Percentiles rank a stretch among this genome's conserved stretches.
These are phyloP conservation scores for Aphis gossypii DNA, from an alignment of 1,140 invertebrate genomes.

Conservation along the genomic window DNA sequence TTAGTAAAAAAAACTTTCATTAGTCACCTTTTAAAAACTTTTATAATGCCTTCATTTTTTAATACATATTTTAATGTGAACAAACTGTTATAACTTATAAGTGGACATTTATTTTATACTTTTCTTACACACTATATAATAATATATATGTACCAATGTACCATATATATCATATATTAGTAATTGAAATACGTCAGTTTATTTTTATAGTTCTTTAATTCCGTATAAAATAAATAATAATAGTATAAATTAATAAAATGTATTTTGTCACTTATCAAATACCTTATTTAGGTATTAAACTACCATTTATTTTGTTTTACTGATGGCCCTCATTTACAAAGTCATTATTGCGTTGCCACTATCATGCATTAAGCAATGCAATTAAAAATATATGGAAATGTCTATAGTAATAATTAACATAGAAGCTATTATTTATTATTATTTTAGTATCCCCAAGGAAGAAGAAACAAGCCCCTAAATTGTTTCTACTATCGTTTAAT, in stretches of 20 bases:
- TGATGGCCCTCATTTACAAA: too few species aligned
- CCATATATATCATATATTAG: background rate
- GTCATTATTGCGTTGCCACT: too few species aligned
- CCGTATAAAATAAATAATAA: background rate
- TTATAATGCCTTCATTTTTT: background rate
- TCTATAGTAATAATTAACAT: too few species aligned
- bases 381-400: too few species aligned
- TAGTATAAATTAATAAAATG: background rate
- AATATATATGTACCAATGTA: too few species aligned
- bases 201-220: background rate
- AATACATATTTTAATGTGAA: conserved; percentile 3
- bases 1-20: background rate
- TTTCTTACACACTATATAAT: background rate
- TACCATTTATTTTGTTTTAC: too few species aligned
- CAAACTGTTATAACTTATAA: background rate
- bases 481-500: too few species aligned
- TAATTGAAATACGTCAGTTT: background rate
- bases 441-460: too few species aligned
- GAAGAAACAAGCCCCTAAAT: too few species aligned
- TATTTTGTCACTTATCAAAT: background rate
- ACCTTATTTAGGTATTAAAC: too few species aligned
- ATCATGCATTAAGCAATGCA: too few species aligned
- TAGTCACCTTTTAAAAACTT: background rate
- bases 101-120: background rate
- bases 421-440: too few species aligned